Conservation (phyloP, 1,140 invertebrate species). For the Sycophila sp. region DNA sequence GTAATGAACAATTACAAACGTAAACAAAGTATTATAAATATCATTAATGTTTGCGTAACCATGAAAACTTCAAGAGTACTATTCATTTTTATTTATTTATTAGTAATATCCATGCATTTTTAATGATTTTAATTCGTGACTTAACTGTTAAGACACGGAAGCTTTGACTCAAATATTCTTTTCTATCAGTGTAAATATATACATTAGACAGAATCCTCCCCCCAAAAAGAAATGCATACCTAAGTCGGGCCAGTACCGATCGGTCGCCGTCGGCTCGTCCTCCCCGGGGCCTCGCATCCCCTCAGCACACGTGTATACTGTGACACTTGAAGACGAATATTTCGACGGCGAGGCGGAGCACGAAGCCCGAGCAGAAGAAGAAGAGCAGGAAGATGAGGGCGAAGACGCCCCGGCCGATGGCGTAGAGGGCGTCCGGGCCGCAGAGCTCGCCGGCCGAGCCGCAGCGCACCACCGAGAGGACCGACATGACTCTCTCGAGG, state of each 20-base stretch:
- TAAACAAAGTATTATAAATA: too few species aligned
- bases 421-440: slow-evolving; percentile 9
- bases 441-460: not conserved
- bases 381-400: slow-evolving; percentile 24
- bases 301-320: slow-evolving; percentile 26
- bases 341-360: slow-evolving; percentile 29
- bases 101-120: too few species aligned
- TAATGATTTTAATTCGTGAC: too few species aligned
- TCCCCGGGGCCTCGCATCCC: not conserved
- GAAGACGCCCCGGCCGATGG: slow-evolving; percentile 6
- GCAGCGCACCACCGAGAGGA: slow-evolving; percentile 5
- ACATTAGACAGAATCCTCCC: too few species aligned
- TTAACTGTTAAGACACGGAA: too few species aligned
- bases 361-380: slow-evolving; percentile 36
- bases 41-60: too few species aligned
- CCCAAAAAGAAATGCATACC: not conserved
- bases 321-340: slow-evolving; percentile 38
- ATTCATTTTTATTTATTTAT: too few species aligned
- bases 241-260: not conserved
- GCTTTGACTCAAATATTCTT: too few species aligned
- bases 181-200: too few species aligned
- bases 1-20: too few species aligned
- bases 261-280: not conserved
- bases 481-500: not conserved
- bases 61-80: too few species aligned